Evolutionary conservation across 2,797 vertebrate genomes (phyloP).

Genomic region (Parotocinclus haroldoi): DNA sequence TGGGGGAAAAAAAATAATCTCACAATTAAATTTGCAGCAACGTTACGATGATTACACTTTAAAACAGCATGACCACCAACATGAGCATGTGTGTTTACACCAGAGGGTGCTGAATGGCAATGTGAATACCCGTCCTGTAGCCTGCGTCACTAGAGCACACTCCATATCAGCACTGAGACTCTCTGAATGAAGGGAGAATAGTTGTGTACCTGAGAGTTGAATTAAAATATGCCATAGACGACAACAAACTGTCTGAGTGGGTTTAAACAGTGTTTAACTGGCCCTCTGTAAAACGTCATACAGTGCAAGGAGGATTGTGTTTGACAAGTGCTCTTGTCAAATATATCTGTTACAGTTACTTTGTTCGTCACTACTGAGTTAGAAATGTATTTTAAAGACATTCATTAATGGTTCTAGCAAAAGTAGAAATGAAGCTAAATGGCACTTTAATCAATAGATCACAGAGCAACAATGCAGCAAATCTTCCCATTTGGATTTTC

Average conservation of each 20-base stretch:
- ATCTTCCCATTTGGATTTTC: constrained; percentile 2
- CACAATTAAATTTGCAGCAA: constrained; percentile 66
- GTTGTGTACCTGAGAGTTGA: constrained; percentile 36
- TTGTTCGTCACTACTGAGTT: no score
- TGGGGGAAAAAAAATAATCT: constrained; percentile 43
- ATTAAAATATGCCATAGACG: background rate
- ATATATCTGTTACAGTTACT: no score
- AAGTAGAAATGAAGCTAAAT: constrained; percentile 10
- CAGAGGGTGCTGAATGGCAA: constrained; percentile 49
- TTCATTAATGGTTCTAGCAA: no score
- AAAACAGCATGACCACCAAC: constrained; percentile 38
- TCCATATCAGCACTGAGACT: constrained; percentile 8
- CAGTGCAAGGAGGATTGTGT: no score
- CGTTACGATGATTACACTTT: constrained; percentile 54
- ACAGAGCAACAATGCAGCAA: constrained; percentile 19
- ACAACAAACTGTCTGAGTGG: no score
- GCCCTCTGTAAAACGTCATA: no score
- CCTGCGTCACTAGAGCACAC: background rate
- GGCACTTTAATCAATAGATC: constrained; percentile 23
- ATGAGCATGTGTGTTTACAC: constrained; percentile 69
- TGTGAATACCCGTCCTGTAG: constrained; percentile 42
- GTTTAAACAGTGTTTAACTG: no score
- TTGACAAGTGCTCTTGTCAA: no score
- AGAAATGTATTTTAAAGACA: no score
- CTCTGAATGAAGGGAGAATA: constrained; percentile 24